A percentile compares a stretch with the other conserved stretches of the same genome.
Conservation (phyloP, 35 echinoderm and acorn worm genomes). For the Ptychodera flava region DNA sequence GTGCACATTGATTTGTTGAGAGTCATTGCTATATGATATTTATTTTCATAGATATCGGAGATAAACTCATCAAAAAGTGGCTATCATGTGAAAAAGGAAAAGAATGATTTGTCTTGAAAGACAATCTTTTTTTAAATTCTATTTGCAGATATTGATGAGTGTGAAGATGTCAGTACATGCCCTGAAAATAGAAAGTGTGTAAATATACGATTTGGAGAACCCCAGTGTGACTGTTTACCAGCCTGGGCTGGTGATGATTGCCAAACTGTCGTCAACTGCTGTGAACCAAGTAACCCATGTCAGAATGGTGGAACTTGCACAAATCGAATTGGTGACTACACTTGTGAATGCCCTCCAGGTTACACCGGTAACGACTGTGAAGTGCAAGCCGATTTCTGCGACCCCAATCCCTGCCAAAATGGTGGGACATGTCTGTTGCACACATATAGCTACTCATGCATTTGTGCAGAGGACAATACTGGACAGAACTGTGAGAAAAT, state of each 20-base stretch:
- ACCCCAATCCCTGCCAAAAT: constrained; percentile 55
- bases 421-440: constrained; percentile 38
- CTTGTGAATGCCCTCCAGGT: constrained; percentile 25
- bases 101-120: too few relatives aligned
- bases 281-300: constrained; percentile 13
- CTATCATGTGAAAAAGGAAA: too few relatives aligned
- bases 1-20: too few relatives aligned
- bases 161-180: too few relatives aligned
- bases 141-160: too few relatives aligned
- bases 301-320: too few relatives aligned
- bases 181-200: too few relatives aligned
- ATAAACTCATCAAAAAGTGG: too few relatives aligned
- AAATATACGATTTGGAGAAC: too few relatives aligned
- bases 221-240: neutral
- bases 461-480: constrained; percentile 7
- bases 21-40: too few relatives aligned
- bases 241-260: neutral
- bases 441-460: constrained; percentile 11
- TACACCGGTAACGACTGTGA: constrained; percentile 45
- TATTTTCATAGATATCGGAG: too few relatives aligned
- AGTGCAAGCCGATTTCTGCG: constrained; percentile 40
- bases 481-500: constrained; percentile 23
- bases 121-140: too few relatives aligned
- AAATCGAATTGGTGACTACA: constrained; percentile 20
- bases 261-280: constrained; percentile 11